These are phyloP conservation scores for Invenusta paracnida DNA, from an alignment of 2,888 invertebrate genomes.

Conservation along the genomic window DNA sequence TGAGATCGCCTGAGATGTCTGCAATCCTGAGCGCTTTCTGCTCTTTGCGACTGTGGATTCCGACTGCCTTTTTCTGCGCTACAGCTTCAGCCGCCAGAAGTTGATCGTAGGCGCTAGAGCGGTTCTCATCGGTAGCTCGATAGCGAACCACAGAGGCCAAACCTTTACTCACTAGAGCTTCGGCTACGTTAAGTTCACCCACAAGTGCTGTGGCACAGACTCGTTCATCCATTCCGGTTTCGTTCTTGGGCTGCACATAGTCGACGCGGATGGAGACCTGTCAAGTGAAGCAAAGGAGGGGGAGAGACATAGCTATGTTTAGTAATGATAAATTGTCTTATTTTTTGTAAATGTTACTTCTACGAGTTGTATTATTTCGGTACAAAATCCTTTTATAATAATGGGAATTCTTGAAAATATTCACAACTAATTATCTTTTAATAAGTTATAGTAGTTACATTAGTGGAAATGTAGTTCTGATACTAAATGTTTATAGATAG, in stretches of 20 bases:
- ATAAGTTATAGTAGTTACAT: too few relatives aligned
- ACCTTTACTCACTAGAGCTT: conserved; percentile 84
- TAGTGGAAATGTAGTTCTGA: too few relatives aligned
- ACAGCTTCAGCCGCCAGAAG: conserved; percentile 85
- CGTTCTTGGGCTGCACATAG: conserved; percentile 87
- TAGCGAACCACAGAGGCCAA: conserved; percentile 86
- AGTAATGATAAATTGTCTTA: too few relatives aligned
- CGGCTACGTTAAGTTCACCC: conserved; percentile 76
- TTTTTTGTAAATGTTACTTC: too few relatives aligned
- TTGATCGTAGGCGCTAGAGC: conserved; percentile 86
- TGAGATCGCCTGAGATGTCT: conserved; percentile 70
- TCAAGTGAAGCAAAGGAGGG: not conserved
- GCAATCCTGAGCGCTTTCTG: conserved; percentile 75
- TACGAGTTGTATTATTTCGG: too few relatives aligned
- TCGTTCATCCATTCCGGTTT: conserved; percentile 73
- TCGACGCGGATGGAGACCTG: conserved; percentile 78
- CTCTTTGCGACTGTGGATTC: conserved; percentile 68
- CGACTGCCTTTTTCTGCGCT: conserved; percentile 72
- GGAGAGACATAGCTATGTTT: too few relatives aligned
- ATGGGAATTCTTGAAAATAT: too few relatives aligned
- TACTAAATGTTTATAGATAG: too few relatives aligned
- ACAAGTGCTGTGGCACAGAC: conserved; percentile 84
- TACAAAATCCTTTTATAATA: too few relatives aligned
- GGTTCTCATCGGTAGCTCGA: conserved; percentile 88
- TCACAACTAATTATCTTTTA: too few relatives aligned